These are phyloP conservation scores for Paradisaea rubra DNA, from an alignment of 2,113 vertebrate species.

Conservation along the genomic window DNA sequence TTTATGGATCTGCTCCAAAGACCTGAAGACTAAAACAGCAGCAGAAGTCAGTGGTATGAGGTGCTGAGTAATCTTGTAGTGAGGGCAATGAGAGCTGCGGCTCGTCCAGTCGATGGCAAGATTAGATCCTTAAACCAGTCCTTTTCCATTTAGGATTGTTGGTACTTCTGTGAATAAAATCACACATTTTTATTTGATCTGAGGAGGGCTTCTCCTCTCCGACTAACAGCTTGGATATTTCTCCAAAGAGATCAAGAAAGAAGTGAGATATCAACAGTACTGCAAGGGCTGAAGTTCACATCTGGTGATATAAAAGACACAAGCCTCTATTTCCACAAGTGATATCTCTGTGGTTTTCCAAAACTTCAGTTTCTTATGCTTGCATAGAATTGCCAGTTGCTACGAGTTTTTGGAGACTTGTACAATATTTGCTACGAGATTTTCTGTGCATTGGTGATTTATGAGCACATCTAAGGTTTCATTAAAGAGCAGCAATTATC, in stretches of 20 bases:
- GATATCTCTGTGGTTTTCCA: not conserved
- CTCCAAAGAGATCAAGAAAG: not conserved
- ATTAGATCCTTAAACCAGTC: not conserved
- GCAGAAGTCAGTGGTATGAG: not conserved
- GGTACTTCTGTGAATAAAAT: not conserved
- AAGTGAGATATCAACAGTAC: not conserved
- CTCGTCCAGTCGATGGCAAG: not conserved
- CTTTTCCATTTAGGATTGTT: not conserved
- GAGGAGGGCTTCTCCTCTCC: not conserved
- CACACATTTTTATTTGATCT: not conserved
- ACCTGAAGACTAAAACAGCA: not conserved
- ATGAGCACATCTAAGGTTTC: not conserved
- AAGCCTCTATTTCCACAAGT: not conserved
- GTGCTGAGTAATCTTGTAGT: not conserved
- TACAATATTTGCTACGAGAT: not conserved
- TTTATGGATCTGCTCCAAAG: slow-evolving; percentile 29
- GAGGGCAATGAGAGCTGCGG: not conserved
- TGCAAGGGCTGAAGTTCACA: not conserved
- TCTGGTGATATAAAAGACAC: not conserved
- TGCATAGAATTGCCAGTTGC: not conserved
- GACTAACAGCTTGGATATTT: not conserved
- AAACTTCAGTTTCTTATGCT: not conserved
- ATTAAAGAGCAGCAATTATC: not conserved
- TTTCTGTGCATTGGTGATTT: not conserved
- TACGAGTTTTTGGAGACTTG: not conserved